Base-by-base conservation (phyloP, 2,113 vertebrate genomes). In the Phrynocephalus versicolor region DNA sequence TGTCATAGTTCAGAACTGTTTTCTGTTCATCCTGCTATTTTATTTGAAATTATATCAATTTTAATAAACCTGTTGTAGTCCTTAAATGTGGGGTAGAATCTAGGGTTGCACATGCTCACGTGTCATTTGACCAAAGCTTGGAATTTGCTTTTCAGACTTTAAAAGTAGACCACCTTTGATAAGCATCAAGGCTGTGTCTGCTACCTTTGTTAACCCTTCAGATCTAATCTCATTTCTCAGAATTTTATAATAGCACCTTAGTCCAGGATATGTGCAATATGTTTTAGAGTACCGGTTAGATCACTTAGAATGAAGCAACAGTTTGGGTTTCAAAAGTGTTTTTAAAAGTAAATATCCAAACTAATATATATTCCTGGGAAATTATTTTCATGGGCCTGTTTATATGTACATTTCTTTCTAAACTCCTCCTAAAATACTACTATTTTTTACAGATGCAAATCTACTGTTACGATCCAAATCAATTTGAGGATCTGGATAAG, bases 371-470 rank as follows among this genome's bases (percentile, higher is more conserved):
- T 45, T 35, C 39, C 60, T 58, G 39, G 35, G 13, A 65, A n/a
- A 0, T 41, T 79, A 57, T 35, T 70, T 21, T 13, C 7, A 51
- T 0, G 0, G 2, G 18, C 64, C 57, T 78, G 85, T 79, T n/a
- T 18, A 27, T 33, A 37, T 90, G 87, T 51, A 51, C 45, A 51
- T 51, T 5, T 51, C 72, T 18, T 39, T 73, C 15, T 51, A 9
- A 93, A 90, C 1, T 18, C 7, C 64, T 51, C 19, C 39, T 41
- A 60, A 2, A 83, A 2, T 88, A 64, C 69, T 77, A n/a, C 39
- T 80, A 23, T 81, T 25, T n/a, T 90, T 95, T 94, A 21, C 93
- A 99, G 98, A 99, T 99, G 98, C 98, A 99, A 94, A 98, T 99
- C 95, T 98, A 98, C 95, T 98, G 98, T 93, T 99, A 97, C 78